phyloP scores from a whole-genome alignment of 2,797 vertebrate species.

The Eurystomus glaucurus region DNA sequence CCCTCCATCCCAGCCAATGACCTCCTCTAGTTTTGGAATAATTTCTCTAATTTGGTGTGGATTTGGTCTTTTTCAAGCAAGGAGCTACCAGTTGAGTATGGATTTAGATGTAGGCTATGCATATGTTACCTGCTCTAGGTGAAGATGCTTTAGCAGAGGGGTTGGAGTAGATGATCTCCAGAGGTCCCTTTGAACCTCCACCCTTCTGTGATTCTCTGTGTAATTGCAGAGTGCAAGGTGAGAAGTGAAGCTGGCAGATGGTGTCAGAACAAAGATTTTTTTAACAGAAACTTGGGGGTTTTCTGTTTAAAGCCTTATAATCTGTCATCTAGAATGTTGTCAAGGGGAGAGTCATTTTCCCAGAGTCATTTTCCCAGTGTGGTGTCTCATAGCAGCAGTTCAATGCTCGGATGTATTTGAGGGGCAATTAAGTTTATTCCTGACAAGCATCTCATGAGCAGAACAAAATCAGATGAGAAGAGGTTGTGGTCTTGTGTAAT shows the following conservation, averaged over 20 bases:
- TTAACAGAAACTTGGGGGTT: fast-evolving
- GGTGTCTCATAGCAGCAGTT: background rate
- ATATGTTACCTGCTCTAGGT: too few species aligned
- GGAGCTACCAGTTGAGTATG: background rate
- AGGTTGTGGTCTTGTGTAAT: background rate
- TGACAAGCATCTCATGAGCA: background rate
- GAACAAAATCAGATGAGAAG: background rate
- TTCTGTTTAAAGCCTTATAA: background rate
- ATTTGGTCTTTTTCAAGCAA: background rate
- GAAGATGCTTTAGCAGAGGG: background rate
- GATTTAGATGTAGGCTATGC: background rate
- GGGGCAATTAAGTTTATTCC: background rate
- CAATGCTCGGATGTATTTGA: background rate
- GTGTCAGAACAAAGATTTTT: background rate
- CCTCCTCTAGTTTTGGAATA: background rate
- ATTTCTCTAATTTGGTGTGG: background rate
- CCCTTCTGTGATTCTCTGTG: too few species aligned
- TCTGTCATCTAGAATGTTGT: background rate
- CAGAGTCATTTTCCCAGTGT: background rate
- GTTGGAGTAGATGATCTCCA: too few species aligned
- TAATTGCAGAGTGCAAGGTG: background rate
- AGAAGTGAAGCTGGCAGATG: background rate
- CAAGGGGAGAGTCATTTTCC: background rate
- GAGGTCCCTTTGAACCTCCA: too few species aligned
- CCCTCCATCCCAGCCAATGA: too few species aligned